Evolutionary conservation across 2,888 invertebrate genomes (phyloP).

Genomic region (Oscheius sp.): DNA sequence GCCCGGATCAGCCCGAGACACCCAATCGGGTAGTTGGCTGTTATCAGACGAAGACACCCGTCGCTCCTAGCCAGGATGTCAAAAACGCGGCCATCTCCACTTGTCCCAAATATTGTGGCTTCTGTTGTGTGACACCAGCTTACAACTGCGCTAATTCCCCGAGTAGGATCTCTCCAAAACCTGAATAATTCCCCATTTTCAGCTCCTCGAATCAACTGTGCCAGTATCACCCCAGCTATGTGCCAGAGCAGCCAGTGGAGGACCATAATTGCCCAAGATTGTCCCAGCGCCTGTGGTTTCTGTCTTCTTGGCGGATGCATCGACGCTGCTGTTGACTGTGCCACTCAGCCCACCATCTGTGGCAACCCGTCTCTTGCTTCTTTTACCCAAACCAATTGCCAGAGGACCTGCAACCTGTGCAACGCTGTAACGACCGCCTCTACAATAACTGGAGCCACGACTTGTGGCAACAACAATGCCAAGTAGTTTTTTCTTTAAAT

Average conservation of each 20-base stretch:
- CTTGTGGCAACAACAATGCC: constrained; percentile 7
- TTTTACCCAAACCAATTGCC: constrained; percentile 3
- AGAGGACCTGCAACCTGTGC: constrained; percentile 11
- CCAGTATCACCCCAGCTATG: neutral
- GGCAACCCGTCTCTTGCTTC: neutral
- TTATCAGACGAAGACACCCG: neutral
- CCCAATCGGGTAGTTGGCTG: neutral
- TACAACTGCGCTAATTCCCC: constrained; percentile 7
- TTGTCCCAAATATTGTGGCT: constrained; percentile 18
- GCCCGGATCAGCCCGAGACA: neutral
- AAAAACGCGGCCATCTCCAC: neutral
- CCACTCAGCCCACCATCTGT: constrained; percentile 24
- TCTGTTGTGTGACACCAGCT: constrained; percentile 9
- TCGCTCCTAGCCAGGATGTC: neutral
- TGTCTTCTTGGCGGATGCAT: constrained; percentile 26
- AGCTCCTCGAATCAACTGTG: constrained; percentile 20
- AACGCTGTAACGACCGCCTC: neutral
- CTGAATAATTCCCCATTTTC: too few relatives aligned
- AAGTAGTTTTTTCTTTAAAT: neutral
- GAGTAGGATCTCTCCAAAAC: neutral
- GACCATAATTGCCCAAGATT: constrained; percentile 16
- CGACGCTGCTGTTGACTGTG: constrained; percentile 25
- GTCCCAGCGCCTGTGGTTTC: constrained; percentile 15
- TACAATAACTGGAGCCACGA: neutral
- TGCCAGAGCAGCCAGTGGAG: constrained; percentile 6